A percentile compares a stretch with the other conserved stretches of the same genome.
These are phyloP conservation scores for Callipepla californica DNA, from an alignment of 2,113 vertebrate genomes.

Conservation along the genomic window DNA sequence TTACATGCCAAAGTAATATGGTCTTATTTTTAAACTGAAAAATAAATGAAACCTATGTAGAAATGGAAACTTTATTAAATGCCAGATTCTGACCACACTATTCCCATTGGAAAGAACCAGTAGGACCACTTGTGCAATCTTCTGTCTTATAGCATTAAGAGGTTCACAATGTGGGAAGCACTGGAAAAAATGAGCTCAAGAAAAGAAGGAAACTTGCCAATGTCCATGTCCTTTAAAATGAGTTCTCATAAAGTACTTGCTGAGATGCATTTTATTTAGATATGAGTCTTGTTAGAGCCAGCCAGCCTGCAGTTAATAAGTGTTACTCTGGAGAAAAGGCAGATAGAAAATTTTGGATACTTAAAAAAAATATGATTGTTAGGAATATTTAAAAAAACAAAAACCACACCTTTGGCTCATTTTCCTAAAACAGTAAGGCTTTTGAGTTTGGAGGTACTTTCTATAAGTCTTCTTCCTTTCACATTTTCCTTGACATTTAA, in stretches of 20 bases:
- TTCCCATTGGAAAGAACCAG: conserved; percentile 46
- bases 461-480: background rate
- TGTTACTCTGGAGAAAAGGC: background rate
- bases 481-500: background rate
- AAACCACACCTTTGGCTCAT: background rate
- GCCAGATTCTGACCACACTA: conserved; percentile 46
- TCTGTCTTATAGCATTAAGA: conserved; percentile 16
- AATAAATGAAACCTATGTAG: conserved; percentile 61
- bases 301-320: background rate
- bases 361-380: too few species aligned
- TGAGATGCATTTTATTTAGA: conserved; percentile 7
- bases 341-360: accelerated
- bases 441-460: background rate
- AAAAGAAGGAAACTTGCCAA: conserved; percentile 31
- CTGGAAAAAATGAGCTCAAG: conserved; percentile 35
- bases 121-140: conserved; percentile 47
- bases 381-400: too few species aligned
- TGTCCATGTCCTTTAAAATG: background rate
- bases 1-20: conserved; percentile 39
- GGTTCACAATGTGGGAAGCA: conserved; percentile 47
- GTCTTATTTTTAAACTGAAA: conserved; percentile 63
- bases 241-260: background rate
- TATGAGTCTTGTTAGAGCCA: background rate
- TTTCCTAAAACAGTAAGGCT: background rate
- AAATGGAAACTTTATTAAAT: conserved; percentile 57